Conservation (phyloP, 2,113 vertebrate genomes). For the Chaetorhynchus papuensis region DNA sequence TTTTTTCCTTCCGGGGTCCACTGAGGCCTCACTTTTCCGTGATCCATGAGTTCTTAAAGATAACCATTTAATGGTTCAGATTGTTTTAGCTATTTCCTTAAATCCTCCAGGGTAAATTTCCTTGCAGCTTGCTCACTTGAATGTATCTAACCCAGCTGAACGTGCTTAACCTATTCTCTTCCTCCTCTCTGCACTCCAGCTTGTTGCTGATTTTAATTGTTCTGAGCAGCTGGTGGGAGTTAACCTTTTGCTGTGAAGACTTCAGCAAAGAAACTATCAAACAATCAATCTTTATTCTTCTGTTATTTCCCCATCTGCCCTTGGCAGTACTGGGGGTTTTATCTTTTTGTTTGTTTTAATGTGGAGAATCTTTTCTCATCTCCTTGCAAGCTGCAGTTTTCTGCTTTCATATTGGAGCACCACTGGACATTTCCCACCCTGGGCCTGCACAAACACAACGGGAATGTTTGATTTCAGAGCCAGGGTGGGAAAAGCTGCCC, state of each 20-base stretch:
- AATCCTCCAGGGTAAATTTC: conserved; percentile 32
- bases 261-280: not conserved
- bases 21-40: not conserved
- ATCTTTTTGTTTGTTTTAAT: not conserved
- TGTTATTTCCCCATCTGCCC: not conserved
- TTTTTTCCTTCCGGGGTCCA: not conserved
- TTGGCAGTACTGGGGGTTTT: not conserved
- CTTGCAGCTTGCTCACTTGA: conserved; percentile 13
- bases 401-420: not conserved
- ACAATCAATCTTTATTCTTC: not conserved
- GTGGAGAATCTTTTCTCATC: not conserved
- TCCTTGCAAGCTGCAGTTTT: not conserved
- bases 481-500: not conserved
- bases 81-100: conserved; percentile 29
- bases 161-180: conserved; percentile 2
- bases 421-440: not conserved
- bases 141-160: not conserved
- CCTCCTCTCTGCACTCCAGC: not conserved
- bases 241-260: not conserved
- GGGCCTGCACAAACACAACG: not conserved
- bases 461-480: not conserved
- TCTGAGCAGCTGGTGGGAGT: not conserved
- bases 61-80: conserved; percentile 8
- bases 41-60: not conserved
- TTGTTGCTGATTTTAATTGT: not conserved